Base-by-base conservation (phyloP, 2,888 invertebrate genomes). In the Dryocosmus kuriphilus region DNA sequence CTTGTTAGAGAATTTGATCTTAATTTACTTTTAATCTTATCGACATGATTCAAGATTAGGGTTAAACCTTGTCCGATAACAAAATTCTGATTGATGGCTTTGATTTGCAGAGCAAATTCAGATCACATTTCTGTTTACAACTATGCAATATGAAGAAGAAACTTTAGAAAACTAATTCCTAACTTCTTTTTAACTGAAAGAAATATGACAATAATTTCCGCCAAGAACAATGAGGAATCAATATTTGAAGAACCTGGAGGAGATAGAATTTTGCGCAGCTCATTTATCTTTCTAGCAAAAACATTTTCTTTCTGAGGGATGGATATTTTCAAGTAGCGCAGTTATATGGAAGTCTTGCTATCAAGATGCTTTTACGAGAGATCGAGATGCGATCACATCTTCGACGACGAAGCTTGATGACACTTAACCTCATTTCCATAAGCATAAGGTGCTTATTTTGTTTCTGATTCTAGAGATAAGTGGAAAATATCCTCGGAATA, bases 11-110 rank as follows among this genome's bases (percentile, higher is more conserved):
- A 71, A 71, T 27, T 71, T 30, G 46, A 30, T 41, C 19, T 30
- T 71, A 71, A 71, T 71, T 51, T 71, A 51, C 16, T 16, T 46
- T 71, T 71, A 71, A 71, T 71, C 67, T 46, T n/a, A n/a, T n/a
- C 19, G 19, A 27, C 9, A 71, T 71, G 11, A 51, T 71, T 46
- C 27, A 1, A 30, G 46, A 51, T 51, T 51, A 67, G 6, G 35
- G 27, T 67, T 27, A 51, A 27, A 65, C 65, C 41, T 65, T 41
- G 6, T 24, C 24, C 6, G 35, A 38, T 46, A 24, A 27, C 24
- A 46, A 67, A 67, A 2, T 22, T 14, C 6, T 63, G 63, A 65
- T 65, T 6, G 35, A 63, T 35, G 9, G 11, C 19, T 61, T 32
- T 30, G 16, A 16, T 61, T 19, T 30, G 27, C 35, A 51, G n/a